Evolutionary conservation across 1,140 invertebrate species (phyloP), one percentile per base, ranked within the genome.

Genomic region (Drosophila insularis): DNA sequence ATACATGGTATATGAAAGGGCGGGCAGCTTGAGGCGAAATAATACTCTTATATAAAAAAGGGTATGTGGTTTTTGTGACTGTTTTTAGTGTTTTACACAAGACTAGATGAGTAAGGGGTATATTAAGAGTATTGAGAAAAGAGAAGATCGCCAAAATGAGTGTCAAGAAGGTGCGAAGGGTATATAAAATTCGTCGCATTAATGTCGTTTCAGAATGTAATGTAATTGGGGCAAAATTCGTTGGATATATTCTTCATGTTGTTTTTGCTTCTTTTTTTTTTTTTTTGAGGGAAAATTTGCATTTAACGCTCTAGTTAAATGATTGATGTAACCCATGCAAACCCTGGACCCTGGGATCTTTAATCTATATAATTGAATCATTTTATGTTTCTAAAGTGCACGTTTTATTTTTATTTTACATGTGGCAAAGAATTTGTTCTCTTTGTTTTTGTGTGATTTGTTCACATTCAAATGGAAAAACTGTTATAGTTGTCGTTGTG

Each of bases 331-430:
- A 50, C 17, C 43, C 32, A 35, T 58, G 27, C 32, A 32, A 32
- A 27, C n/a, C 54, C n/a, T 31, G 23, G 27, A 31, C 13, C 7
- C 1, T 58, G 14, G 14, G 31, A 37, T 37, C 35, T 4, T 13
- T 13, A 37, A 11, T 13, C 35, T 37, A 13, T 13, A 35, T 55
- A 10, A 60, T 37, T 2, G 5, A 11, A 35, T 32, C 21, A 64
- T 37, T 75, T 64, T 65, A 68, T 78, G 60, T 58, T 64, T 27
- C 10, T 39, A 71, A 78, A 78, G 59, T 55, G 55, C 78, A 71
- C 73, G 64, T 69, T 68, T 75, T 50, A 53, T 39, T 50, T 46
- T 35, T 53, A 50, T 71, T 69, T 71, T 71, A 8, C 37, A 70
- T 64, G 43, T 74, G 27, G 27, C 27, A 27, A 27, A 27, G 27